phyloP scores from a whole-genome alignment of 1,140 invertebrate genomes.

The Homalodisca vitripennis region DNA sequence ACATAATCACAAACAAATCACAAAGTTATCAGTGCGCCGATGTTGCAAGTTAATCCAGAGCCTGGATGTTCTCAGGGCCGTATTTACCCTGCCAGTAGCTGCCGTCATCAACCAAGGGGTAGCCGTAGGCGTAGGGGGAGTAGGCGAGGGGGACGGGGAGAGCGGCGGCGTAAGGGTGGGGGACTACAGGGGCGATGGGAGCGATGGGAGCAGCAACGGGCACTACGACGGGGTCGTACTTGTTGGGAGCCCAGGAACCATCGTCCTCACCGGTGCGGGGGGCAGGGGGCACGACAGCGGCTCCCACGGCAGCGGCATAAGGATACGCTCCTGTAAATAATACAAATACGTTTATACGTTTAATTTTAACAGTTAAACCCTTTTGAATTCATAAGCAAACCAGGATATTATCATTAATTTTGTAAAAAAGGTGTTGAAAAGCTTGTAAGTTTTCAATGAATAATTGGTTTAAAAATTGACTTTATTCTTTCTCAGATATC shows the following conservation, averaged over 20 bases:
- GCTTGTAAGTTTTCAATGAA: too few relatives aligned
- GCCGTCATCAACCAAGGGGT: conserved; percentile 35
- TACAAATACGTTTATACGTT: neutral
- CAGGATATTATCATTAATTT: too few relatives aligned
- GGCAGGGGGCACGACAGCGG: neutral
- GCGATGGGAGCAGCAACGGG: conserved; percentile 3
- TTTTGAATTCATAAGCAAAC: too few relatives aligned
- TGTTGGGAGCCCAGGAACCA: neutral
- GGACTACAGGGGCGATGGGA: neutral
- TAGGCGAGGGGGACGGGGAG: conserved; percentile 10
- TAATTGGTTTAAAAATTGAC: too few relatives aligned
- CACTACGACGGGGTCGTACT: conserved; percentile 13
- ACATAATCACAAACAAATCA: neutral
- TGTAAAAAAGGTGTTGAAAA: too few relatives aligned
- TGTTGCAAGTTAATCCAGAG: neutral
- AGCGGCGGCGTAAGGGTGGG: neutral
- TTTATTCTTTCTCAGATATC: too few relatives aligned
- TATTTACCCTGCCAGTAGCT: conserved; percentile 43
- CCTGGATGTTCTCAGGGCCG: conserved; percentile 30
- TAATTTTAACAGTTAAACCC: too few relatives aligned
- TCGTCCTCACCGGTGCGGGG: neutral
- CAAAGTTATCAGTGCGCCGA: neutral
- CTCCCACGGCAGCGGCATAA: neutral
- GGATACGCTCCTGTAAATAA: conserved; percentile 1
- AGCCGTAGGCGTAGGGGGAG: neutral